Conservation (phyloP, 1,140 invertebrate genomes). For the Drosophila grimshawi region DNA sequence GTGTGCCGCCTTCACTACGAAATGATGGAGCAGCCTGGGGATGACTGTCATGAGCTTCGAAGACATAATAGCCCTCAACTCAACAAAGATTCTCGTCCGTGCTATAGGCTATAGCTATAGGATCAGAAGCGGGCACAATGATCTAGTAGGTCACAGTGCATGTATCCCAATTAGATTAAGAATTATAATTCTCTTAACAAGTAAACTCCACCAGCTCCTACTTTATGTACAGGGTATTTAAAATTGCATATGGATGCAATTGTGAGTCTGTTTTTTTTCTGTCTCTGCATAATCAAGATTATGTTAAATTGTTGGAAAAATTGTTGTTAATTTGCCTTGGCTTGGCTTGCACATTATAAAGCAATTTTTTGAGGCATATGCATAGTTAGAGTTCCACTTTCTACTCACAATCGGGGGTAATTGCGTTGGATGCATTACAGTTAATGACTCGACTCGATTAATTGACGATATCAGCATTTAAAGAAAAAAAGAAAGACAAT, state of each 20-base stretch:
- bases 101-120: too few species aligned
- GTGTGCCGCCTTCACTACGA: too few species aligned
- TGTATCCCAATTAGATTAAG: too few species aligned
- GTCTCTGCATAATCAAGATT: constrained; percentile 76
- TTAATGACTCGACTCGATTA: constrained; percentile 38
- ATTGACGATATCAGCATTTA: constrained; percentile 18
- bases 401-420: constrained; percentile 65
- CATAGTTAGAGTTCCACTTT: constrained; percentile 75
- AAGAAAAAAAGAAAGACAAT: constrained; percentile 1
- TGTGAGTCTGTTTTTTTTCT: constrained; percentile 26
- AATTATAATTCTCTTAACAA: too few species aligned
- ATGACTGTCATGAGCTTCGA: neutral
- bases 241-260: constrained; percentile 34
- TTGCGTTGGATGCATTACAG: constrained; percentile 71
- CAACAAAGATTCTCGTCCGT: neutral
- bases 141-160: too few species aligned
- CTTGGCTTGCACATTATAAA: constrained; percentile 77
- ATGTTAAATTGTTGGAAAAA: constrained; percentile 82
- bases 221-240: constrained; percentile 24
- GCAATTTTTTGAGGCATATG: constrained; percentile 71
- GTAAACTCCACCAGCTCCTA: neutral
- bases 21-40: too few species aligned
- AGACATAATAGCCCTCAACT: neutral
- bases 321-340: constrained; percentile 79
- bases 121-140: too few species aligned